Conservation (phyloP, 2,888 invertebrate species). For the Chirona hameri region DNA sequence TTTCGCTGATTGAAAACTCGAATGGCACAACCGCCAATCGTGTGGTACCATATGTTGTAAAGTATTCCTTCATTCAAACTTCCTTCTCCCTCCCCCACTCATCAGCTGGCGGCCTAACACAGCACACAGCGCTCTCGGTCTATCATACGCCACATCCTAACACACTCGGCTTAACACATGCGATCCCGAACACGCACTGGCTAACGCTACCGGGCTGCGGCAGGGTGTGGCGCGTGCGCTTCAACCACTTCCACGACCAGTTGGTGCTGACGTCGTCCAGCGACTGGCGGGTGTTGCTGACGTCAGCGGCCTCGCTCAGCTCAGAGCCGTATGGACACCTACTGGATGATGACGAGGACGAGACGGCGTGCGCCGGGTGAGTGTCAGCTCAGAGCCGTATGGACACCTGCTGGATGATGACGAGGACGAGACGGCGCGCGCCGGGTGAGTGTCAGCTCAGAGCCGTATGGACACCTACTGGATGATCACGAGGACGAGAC, state of each 20-base stretch:
- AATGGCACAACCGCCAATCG: too few relatives aligned
- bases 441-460: conserved; percentile 61
- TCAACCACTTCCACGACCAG: conserved; percentile 96
- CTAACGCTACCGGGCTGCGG: too few relatives aligned
- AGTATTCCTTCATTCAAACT: too few relatives aligned
- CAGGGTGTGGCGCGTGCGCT: conserved; percentile 89
- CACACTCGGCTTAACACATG: too few relatives aligned
- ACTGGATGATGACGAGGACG: conserved; percentile 47
- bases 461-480: conserved; percentile 60
- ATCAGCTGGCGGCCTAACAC: too few relatives aligned
- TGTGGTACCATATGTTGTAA: too few relatives aligned
- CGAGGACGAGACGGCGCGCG: conserved; percentile 41
- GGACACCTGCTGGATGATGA: conserved; percentile 53
- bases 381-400: conserved; percentile 71
- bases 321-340: conserved; percentile 67
- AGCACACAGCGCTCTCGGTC: too few relatives aligned
- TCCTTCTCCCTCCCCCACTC: too few relatives aligned
- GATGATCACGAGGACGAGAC: conserved; percentile 46
- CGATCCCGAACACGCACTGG: too few relatives aligned
- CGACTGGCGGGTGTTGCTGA: conserved; percentile 85
- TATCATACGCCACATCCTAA: too few relatives aligned
- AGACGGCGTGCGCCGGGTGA: conserved; percentile 35
- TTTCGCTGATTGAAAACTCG: too few relatives aligned
- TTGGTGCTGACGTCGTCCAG: conserved; percentile 89
- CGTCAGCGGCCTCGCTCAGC: conserved; percentile 81